phyloP scores from a whole-genome alignment of 2,113 vertebrate species.

The Zootoca vivipara region DNA sequence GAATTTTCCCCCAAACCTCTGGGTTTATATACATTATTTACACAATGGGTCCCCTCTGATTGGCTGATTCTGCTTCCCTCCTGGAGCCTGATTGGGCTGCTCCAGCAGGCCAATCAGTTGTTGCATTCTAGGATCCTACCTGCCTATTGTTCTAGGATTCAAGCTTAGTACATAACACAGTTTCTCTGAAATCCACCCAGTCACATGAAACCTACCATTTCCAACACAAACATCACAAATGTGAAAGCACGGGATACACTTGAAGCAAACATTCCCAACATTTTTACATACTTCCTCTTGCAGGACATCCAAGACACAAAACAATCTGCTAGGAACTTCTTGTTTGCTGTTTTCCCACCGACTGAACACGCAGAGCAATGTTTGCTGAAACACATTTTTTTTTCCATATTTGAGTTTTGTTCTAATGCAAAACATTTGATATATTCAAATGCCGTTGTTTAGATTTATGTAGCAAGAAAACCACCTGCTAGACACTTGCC shows the following conservation, averaged over 20 bases:
- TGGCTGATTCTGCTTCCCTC: too few species aligned
- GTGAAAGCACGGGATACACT: not conserved
- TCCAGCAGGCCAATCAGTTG: too few species aligned
- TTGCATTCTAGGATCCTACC: too few species aligned
- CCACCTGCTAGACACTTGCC: too few species aligned
- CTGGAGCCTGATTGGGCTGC: too few species aligned
- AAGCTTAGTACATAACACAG: too few species aligned
- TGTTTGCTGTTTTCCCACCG: not conserved
- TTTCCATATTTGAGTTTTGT: not conserved
- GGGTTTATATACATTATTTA: too few species aligned
- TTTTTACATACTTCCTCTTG: not conserved
- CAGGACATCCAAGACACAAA: too few species aligned
- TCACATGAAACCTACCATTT: not conserved
- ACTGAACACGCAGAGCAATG: not conserved
- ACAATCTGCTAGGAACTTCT: not conserved
- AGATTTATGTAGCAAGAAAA: too few species aligned
- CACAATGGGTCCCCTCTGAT: too few species aligned
- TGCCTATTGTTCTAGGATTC: too few species aligned
- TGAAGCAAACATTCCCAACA: not conserved
- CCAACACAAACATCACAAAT: not conserved
- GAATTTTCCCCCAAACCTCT: too few species aligned
- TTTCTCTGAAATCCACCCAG: not conserved
- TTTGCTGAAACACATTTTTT: not conserved
- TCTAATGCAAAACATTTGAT: not conserved
- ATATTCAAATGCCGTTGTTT: not conserved